These are phyloP conservation scores for Camptogramma bilineatum DNA, from an alignment of 2,888 invertebrate species.

Conservation along the genomic window DNA sequence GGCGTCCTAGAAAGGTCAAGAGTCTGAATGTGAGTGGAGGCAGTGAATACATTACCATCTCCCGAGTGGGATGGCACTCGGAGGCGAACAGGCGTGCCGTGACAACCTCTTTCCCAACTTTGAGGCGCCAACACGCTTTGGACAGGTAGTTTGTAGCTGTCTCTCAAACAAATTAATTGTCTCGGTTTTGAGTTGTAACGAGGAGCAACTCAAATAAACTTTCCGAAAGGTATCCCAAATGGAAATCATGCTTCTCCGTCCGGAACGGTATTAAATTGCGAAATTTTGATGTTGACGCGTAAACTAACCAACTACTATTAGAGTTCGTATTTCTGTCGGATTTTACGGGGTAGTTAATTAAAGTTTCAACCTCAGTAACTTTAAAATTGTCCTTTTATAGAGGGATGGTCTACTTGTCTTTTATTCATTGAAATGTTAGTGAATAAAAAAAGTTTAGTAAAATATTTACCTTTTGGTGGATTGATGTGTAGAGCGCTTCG, in stretches of 20 bases:
- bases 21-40: slow-evolving; percentile 72
- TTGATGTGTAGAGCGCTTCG: slow-evolving; percentile 95
- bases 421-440: not conserved
- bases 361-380: slow-evolving; percentile 2
- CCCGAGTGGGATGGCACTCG: slow-evolving; percentile 63
- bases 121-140: slow-evolving; percentile 65
- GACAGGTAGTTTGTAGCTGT: slow-evolving; percentile 82
- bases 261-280: slow-evolving; percentile 60
- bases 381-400: not conserved
- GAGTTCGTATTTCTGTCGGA: slow-evolving; percentile 45
- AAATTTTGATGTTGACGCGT: slow-evolving; percentile 55
- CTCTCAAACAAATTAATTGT: slow-evolving; percentile 83
- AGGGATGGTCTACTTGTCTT: not conserved
- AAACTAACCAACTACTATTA: slow-evolving; percentile 17
- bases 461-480: slow-evolving; percentile 96
- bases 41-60: slow-evolving; percentile 80
- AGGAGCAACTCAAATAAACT: slow-evolving; percentile 74
- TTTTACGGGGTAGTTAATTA: slow-evolving; percentile 9
- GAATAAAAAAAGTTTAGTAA: not conserved
- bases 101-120: slow-evolving; percentile 76
- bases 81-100: slow-evolving; percentile 57
- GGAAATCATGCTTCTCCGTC: slow-evolving; percentile 57
- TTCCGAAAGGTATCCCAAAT: slow-evolving; percentile 68
- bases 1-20: slow-evolving; percentile 82
- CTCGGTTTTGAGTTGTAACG: slow-evolving; percentile 77